Evolutionary conservation across 2,113 vertebrate species (phyloP).

Genomic region (Pterocles orientalis): DNA sequence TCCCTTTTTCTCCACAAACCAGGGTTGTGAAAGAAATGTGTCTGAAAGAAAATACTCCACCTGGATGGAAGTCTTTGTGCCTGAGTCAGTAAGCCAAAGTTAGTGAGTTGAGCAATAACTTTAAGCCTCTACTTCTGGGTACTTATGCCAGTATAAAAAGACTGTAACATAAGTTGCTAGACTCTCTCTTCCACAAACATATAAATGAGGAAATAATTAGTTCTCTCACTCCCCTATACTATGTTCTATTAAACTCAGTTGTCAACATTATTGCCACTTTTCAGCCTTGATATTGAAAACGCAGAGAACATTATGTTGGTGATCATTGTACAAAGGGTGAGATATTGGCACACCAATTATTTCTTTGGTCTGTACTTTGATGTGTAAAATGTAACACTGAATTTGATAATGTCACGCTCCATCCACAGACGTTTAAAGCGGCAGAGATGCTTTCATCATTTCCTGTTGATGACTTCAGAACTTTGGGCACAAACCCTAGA

Average conservation of each 20-base stretch:
- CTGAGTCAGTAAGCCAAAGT: not conserved
- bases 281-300: not conserved
- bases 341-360: not conserved
- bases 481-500: not conserved
- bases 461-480: not conserved
- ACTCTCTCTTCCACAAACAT: not conserved
- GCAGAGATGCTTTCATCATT: not conserved
- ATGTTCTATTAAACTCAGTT: slow-evolving; percentile 9
- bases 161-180: not conserved
- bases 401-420: not conserved
- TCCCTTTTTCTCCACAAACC: not conserved
- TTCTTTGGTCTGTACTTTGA: not conserved
- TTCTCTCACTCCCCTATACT: not conserved
- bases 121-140: not conserved
- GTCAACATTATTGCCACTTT: not conserved
- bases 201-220: slow-evolving; percentile 14
- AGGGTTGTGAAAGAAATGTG: not conserved
- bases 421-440: not conserved
- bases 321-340: not conserved
- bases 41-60: not conserved
- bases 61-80: not conserved
- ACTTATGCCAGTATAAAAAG: not conserved
- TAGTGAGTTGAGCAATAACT: not conserved
- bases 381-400: not conserved
- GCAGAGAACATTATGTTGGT: not conserved